A percentile compares a stretch with the other conserved stretches of the same genome.
phyloP scores from a whole-genome alignment of 2,888 invertebrate species.

The Harpalus rufipes region DNA sequence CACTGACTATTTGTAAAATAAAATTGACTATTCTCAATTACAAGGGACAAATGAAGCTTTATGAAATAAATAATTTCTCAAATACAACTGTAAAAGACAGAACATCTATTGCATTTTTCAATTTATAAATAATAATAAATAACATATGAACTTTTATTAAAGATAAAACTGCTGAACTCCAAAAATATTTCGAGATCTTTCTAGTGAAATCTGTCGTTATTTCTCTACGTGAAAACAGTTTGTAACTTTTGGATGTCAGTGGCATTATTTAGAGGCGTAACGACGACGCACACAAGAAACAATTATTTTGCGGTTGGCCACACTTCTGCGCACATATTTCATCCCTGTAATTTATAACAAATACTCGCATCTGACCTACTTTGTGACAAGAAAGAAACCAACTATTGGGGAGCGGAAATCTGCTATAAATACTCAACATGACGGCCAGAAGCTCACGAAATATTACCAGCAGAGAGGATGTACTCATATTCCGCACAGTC shows the following conservation, averaged over 20 bases:
- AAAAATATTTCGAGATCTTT: too few species aligned
- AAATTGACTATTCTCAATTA: too few species aligned
- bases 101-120: not conserved
- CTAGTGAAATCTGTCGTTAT: too few species aligned
- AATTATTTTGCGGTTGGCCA: slow-evolving; percentile 57
- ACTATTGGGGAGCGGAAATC: slow-evolving; percentile 8
- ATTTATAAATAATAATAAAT: too few species aligned
- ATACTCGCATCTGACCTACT: slow-evolving; percentile 29
- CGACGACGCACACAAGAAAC: slow-evolving; percentile 39
- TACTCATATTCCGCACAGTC: not conserved
- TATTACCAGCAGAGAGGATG: not conserved
- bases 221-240: too few species aligned
- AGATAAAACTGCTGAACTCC: too few species aligned
- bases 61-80: too few species aligned
- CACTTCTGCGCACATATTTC: slow-evolving; percentile 37
- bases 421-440: slow-evolving; percentile 10
- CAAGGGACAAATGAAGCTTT: too few species aligned
- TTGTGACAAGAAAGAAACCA: slow-evolving; percentile 17
- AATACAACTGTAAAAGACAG: too few species aligned
- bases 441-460: not conserved
- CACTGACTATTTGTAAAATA: too few species aligned
- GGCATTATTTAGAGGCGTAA: slow-evolving; percentile 50
- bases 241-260: slow-evolving; percentile 26
- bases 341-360: slow-evolving; percentile 46
- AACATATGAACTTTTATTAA: too few species aligned